Base-by-base conservation (phyloP, 2,797 vertebrate genomes). In the Darevskia mixta region DNA sequence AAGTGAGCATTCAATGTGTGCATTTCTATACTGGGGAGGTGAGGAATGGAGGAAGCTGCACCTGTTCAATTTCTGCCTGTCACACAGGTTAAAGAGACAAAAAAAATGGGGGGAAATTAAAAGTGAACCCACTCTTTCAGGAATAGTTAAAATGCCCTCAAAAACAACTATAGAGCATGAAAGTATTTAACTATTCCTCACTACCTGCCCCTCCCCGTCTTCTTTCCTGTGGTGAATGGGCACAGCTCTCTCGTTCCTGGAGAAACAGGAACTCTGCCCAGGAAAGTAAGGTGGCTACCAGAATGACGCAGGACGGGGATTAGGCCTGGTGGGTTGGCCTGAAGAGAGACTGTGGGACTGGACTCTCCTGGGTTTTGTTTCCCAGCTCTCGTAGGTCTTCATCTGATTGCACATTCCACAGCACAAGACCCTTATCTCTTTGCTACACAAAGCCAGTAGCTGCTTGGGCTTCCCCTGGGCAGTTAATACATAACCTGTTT, bases 381-480 rank as follows among this genome's bases (percentile, higher is more conserved):
- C 32, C 25, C 58, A 75, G 13, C 58, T 38, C 71, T 75, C 23
- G 8, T 1, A 75, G 20, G 71, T 20, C 7, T 45, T 76, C 11
- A 45, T 75, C 69, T 35, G 79, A 82, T 9, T 29, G 69, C 11
- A 17, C 45, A 18, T 10, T 66, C n/a, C 77, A 72, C 35, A 11
- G 27, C 49, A 61, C 27, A 41, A 83, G 61, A 69, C n/a, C 55
- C 77, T 88, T 81, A 75, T 85, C 83, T 75, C 71, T 80, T 58
- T 2, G 69, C 55, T 35, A 75, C 25, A 55, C 29, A 80, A 89
- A 88, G 55, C 55, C 58, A 38, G 71, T 64, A 58, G 69, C 55
- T 84, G 75, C 32, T 73, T 15, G 75, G 69, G 58, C n/a, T 85
- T 85, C 55, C 32, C 7, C 32, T 5, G 41, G 43, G 77, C 83